A percentile compares a stretch with the other conserved stretches of the same genome.
Conservation (phyloP, 2,113 vertebrate genomes). For the Nymphicus hollandicus region DNA sequence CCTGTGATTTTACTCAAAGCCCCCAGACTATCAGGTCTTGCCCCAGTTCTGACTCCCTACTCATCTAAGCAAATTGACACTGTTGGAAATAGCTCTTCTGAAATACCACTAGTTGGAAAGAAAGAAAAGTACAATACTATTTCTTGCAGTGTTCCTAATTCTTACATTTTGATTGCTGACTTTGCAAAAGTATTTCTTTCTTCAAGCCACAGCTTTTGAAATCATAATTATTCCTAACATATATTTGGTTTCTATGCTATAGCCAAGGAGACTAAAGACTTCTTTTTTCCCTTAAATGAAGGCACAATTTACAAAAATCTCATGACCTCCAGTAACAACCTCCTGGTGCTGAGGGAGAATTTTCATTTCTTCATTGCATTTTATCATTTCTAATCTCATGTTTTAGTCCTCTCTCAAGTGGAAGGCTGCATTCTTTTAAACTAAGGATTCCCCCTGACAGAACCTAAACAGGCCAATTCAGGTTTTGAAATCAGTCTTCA, state of each 20-base stretch:
- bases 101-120: background rate
- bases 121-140: background rate
- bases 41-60: background rate
- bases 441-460: background rate
- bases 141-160: background rate
- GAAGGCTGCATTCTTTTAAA: background rate
- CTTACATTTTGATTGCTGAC: background rate
- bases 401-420: background rate
- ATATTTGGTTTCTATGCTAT: background rate
- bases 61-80: background rate
- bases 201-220: background rate
- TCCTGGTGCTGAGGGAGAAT: background rate
- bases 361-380: background rate
- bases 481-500: background rate
- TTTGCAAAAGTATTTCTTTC: background rate
- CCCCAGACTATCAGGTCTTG: background rate
- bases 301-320: background rate
- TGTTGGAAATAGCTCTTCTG: background rate
- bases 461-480: background rate
- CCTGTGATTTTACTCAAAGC: background rate
- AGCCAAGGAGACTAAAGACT: background rate
- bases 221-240: background rate
- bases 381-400: background rate
- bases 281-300: background rate
- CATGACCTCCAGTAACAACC: background rate